Evolutionary conservation across 2,113 vertebrate genomes (phyloP).

Genomic region (Myotis lucifugus): DNA sequence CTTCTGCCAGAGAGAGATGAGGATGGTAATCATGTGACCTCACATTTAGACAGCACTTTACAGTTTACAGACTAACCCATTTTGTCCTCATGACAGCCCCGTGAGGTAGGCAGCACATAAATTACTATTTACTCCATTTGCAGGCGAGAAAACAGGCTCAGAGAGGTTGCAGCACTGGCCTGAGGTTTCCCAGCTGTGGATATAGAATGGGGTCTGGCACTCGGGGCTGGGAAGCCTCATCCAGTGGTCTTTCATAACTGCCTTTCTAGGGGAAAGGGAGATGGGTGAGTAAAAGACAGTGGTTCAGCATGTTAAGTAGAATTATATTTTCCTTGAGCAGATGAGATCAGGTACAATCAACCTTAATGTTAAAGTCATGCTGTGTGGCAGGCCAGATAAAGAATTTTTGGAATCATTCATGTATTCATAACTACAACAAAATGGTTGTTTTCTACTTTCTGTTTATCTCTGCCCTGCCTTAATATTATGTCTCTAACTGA

Average conservation of each 20-base stretch:
- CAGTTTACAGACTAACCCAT: slow-evolving; percentile 24
- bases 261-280: slow-evolving; percentile 46
- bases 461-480: not conserved
- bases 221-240: not conserved
- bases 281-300: not conserved
- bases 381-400: not conserved
- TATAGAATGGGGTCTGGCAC: not conserved
- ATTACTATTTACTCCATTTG: not conserved
- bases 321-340: not conserved
- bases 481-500: not conserved
- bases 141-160: slow-evolving; percentile 27
- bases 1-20: slow-evolving; percentile 62
- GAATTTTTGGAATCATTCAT: not conserved
- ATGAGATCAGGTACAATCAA: not conserved
- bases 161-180: not conserved
- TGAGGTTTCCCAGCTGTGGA: not conserved
- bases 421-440: not conserved
- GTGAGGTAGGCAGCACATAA: slow-evolving; percentile 60
- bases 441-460: not conserved
- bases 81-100: slow-evolving; percentile 37
- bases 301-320: not conserved
- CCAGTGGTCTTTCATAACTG: not conserved
- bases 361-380: not conserved
- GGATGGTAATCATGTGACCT: slow-evolving; percentile 43
- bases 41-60: slow-evolving; percentile 23